Evolutionary conservation across 2,113 vertebrate genomes (phyloP), one percentile per base, ranked within the genome.

Genomic region (Amphilophus citrinellus): DNA sequence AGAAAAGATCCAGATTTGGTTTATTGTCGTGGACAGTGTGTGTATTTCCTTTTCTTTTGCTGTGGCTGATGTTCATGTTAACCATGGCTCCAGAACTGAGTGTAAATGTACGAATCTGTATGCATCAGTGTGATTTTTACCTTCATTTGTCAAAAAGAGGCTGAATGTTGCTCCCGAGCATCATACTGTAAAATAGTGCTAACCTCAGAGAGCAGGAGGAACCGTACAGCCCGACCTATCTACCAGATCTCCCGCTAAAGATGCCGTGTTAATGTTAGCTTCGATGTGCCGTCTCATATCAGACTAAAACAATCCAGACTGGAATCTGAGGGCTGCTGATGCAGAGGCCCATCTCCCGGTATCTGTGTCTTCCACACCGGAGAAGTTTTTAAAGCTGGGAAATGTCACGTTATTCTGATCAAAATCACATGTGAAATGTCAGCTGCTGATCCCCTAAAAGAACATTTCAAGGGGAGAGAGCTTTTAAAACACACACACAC

Each of bases 381-480:
- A 22, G 61, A 73, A 78, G 44, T 50, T 79, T 78, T 65, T n/a
- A 88, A 80, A 0, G 24, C 13, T 47, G 27, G 9, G 60, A 88
- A 86, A 89, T 86, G 87, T 89, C 85, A 87, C 0, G 0, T 22
- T 68, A 61, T 86, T 88, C 87, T 39, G 84, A 89, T 90, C 17
- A 24, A 17, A 77, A 88, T 84, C 85, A 85, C 60, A 32, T 77
- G 71, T 30, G 63, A 85, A 90, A 92, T 85, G 87, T 87, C 91
- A 88, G 35, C 79, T 65, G 77, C 57, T 84, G 57, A 73, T 62
- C 62, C 61, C 37, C 42, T n/a, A 62, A 75, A 83, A 75, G 50
- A 71, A 75, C 10, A 35, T 85, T 68, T 80, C 7, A 24, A 39
- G 58, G 61, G 4, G 10, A 42, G 79, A 66, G 27, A 42, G 5